Base-by-base conservation (phyloP, 2,888 invertebrate genomes). In the Machimus rusticus region DNA sequence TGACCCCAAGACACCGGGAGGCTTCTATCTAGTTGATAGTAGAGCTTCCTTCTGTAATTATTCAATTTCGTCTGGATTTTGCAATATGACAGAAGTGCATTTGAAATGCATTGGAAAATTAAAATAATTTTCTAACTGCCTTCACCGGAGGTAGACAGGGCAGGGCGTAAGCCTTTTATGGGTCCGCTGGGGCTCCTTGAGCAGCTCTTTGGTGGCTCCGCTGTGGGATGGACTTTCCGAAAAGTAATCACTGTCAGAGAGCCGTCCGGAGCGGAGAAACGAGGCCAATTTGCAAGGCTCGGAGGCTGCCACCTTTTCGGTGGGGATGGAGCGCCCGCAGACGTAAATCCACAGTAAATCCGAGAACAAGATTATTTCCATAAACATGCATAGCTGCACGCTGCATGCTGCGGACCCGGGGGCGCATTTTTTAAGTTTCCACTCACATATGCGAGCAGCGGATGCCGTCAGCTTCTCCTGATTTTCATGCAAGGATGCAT, bases 401-500 rank as follows among this genome's bases (percentile, higher is more conserved):
- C 66, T 66, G 66, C 12, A 66, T 66, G 23, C 23, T 51, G 51
- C n/a, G 51, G 66, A 66, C 23, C 19, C 66, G 66, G 23, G 66
- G 37, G 34, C 37, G 76, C 37, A 76, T 37, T 81, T 51, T 51
- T 81, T 81, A 81, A 51, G 55, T 81, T 81, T 81, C 81, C 81
- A 51, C 81, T 81, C 81, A 81, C 81, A 81, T 81, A 81, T 34
- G 34, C 51, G 55, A 81, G 31, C 51, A 81, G 23, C 39, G 78
- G 37, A 78, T 78, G 43, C 51, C 79, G 46, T 81, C 79, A 81
- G 79, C 46, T 81, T 81, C 79, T 81, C 79, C 51, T 34, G 81
- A 81, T 55, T 81, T 81, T 81, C 55, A 81, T 81, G 81, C 31
- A 28, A 81, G 81, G 51, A 81, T 81, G 81, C 81, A 81, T 81